These are phyloP conservation scores for Tonatia bakeri DNA, from an alignment of 2,113 vertebrate genomes.

Conservation along the genomic window DNA sequence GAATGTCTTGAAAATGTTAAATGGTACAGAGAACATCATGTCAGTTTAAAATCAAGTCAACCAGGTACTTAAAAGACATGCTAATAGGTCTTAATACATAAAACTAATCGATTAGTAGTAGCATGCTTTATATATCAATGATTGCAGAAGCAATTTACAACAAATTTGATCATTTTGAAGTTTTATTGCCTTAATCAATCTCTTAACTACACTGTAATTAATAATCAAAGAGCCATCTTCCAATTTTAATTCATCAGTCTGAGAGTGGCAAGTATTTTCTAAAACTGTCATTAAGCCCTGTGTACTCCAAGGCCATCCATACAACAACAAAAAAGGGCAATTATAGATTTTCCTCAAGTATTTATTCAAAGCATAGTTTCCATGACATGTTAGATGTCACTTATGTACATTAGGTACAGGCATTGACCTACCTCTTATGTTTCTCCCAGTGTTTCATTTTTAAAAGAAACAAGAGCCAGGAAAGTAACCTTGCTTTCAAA, in stretches of 20 bases:
- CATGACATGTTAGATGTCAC: constrained; percentile 54
- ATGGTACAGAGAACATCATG: constrained; percentile 59
- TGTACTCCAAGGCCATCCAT: constrained; percentile 21
- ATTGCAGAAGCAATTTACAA: constrained; percentile 59
- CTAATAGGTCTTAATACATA: constrained; percentile 62
- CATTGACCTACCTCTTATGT: constrained; percentile 34
- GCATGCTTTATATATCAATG: constrained; percentile 68
- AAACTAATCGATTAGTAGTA: constrained; percentile 45
- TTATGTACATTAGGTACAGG: constrained; percentile 34
- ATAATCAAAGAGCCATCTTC: constrained; percentile 10
- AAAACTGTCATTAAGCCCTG: constrained; percentile 39
- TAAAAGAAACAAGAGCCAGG: not conserved
- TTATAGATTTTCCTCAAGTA: constrained; percentile 26
- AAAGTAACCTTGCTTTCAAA: constrained; percentile 38
- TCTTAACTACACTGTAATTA: constrained; percentile 38
- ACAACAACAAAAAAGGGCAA: constrained; percentile 32
- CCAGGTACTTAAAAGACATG: constrained; percentile 59
- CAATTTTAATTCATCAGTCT: not conserved
- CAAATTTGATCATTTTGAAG: constrained; percentile 48
- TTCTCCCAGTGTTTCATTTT: constrained; percentile 2
- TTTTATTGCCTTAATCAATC: constrained; percentile 27
- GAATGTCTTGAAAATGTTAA: constrained; percentile 48
- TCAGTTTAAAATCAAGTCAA: constrained; percentile 60
- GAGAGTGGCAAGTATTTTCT: constrained; percentile 11
- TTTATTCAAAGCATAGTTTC: constrained; percentile 52